These are phyloP conservation scores for Musca vetustissima DNA, from an alignment of 1,140 invertebrate species.

Conservation along the genomic window DNA sequence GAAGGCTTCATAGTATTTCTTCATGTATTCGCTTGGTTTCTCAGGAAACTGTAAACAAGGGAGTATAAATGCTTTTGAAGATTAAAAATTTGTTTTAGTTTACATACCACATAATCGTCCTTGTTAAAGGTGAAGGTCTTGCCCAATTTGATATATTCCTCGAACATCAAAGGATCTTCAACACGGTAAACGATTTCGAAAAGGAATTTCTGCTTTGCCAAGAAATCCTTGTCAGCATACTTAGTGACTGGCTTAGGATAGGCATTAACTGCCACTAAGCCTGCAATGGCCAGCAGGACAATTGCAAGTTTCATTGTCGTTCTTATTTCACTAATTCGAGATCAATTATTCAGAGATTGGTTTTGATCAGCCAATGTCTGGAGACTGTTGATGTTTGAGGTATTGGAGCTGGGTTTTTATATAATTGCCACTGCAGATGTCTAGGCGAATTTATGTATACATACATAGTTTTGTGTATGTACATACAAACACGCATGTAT, in stretches of 20 bases:
- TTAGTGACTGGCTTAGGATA: constrained; percentile 37
- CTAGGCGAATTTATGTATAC: too few relatives aligned
- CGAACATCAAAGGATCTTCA: constrained; percentile 49
- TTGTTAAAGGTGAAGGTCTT: constrained; percentile 36
- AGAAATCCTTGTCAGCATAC: constrained; percentile 38
- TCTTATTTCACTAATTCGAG: constrained; percentile 25
- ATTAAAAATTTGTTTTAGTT: neutral
- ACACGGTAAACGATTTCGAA: constrained; percentile 67
- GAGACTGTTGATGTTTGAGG: too few relatives aligned
- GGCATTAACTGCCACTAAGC: constrained; percentile 36
- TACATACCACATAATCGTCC: constrained; percentile 42
- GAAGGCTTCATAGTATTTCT: constrained; percentile 62
- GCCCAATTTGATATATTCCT: too few relatives aligned
- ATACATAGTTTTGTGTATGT: too few relatives aligned
- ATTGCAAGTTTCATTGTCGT: constrained; percentile 43
- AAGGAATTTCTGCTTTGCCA: constrained; percentile 63
- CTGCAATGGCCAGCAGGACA: constrained; percentile 42
- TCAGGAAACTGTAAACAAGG: neutral
- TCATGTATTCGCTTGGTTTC: constrained; percentile 62
- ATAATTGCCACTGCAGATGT: too few relatives aligned
- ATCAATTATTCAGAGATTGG: too few relatives aligned
- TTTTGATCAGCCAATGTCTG: too few relatives aligned
- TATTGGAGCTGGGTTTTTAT: too few relatives aligned
- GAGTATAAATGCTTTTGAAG: neutral
- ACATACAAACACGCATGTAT: too few relatives aligned